A percentile compares a stretch with the other conserved stretches of the same genome.
phyloP scores from a whole-genome alignment of 2,888 invertebrate species.

The Camponotus fellah region DNA sequence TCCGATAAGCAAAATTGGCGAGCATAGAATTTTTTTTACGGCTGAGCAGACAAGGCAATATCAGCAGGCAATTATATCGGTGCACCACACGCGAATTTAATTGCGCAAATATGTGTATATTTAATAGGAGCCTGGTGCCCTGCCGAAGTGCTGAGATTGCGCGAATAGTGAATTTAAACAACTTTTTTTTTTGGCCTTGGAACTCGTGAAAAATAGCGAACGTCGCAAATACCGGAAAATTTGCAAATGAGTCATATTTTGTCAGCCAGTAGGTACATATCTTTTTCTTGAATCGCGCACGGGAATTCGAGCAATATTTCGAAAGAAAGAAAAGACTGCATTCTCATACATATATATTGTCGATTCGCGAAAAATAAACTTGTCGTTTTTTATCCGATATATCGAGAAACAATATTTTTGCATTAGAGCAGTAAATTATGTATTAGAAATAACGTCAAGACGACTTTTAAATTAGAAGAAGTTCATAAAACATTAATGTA shows the following conservation, averaged over 20 bases:
- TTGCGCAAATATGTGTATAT: conserved; percentile 1
- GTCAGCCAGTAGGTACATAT: conserved; percentile 20
- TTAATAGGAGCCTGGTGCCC: neutral
- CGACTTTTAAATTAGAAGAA: conserved; percentile 13
- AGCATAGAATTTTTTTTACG: neutral
- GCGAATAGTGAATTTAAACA: conserved; percentile 51
- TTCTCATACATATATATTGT: conserved; percentile 15
- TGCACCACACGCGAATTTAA: neutral
- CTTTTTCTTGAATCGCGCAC: conserved; percentile 25
- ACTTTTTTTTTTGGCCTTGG: conserved; percentile 56
- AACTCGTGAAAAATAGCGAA: conserved; percentile 34
- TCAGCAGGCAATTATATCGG: neutral
- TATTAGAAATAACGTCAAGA: neutral
- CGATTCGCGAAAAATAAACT: conserved; percentile 24
- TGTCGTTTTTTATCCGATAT: neutral
- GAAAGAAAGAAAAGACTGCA: neutral
- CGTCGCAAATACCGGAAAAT: conserved; percentile 38
- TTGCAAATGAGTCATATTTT: conserved; percentile 47
- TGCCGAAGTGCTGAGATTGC: neutral
- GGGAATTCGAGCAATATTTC: conserved; percentile 41
- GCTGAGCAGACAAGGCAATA: neutral
- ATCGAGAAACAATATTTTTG: conserved; percentile 23
- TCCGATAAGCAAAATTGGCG: neutral
- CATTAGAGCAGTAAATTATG: neutral
- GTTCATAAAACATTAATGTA: neutral